Evolutionary conservation across 2,113 vertebrate species (phyloP).

Genomic region (Zeus faber): DNA sequence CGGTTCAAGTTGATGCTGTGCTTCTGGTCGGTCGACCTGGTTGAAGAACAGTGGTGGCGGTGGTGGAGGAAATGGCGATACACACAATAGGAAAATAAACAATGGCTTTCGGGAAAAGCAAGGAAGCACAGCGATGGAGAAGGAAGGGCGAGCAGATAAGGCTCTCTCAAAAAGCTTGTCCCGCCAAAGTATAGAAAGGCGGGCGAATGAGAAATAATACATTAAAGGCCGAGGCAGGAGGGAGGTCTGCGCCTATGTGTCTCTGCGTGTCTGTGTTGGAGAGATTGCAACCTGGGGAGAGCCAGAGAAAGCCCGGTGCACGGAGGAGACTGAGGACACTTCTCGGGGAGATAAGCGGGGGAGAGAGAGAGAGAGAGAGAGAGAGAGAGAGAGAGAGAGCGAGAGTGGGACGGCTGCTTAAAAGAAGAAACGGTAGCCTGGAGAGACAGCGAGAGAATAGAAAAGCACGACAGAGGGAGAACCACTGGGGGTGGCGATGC

Average conservation of each 20-base stretch:
- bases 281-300: no score
- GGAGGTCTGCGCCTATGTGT: no score
- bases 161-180: background rate
- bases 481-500: no score
- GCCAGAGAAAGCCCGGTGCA: background rate
- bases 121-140: no score
- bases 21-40: no score
- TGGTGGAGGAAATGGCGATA: background rate
- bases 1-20: no score
- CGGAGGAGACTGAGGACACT: background rate
- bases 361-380: background rate
- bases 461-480: background rate
- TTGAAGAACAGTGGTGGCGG: no score
- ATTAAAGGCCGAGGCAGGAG: background rate
- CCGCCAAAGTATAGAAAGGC: background rate
- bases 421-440: background rate
- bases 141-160: no score
- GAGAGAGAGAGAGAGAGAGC: background rate
- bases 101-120: no score
- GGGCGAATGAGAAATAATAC: background rate
- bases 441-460: background rate
- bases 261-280: background rate
- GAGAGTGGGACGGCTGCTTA: no score
- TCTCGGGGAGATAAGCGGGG: background rate
- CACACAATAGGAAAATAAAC: no score